A percentile compares a stretch with the other conserved stretches of the same genome.
phyloP scores from a whole-genome alignment of 1,140 invertebrate genomes.

The Physella acuta region DNA sequence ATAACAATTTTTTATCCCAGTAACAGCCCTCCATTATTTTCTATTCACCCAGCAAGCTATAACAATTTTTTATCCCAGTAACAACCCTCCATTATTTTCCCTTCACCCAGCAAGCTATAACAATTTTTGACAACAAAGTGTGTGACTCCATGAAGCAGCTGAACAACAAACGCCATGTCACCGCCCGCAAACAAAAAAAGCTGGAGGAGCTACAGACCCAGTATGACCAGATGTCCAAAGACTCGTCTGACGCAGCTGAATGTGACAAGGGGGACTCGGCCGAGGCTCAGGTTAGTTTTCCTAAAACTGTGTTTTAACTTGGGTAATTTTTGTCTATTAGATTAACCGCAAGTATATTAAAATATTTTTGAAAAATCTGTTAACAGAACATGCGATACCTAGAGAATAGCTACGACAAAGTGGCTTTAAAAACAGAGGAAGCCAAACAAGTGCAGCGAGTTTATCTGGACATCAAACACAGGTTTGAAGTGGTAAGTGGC shows the following conservation, averaged over 20 bases:
- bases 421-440: conserved; percentile 59
- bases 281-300: conserved; percentile 53
- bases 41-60: conserved; percentile 53
- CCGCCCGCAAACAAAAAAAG: conserved; percentile 54
- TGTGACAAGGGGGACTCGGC: conserved; percentile 58
- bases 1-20: no score
- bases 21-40: not conserved
- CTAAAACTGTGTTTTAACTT: no score
- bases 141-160: conserved; percentile 57
- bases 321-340: no score
- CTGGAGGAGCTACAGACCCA: conserved; percentile 54
- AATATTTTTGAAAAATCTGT: not conserved
- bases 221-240: conserved; percentile 58
- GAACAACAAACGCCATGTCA: conserved; percentile 53
- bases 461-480: conserved; percentile 58
- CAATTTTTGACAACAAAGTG: conserved; percentile 59
- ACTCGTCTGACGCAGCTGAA: conserved; percentile 51
- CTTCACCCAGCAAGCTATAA: conserved; percentile 53
- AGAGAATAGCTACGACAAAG: conserved; percentile 61
- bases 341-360: not conserved
- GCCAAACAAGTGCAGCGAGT: conserved; percentile 59
- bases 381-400: conserved; percentile 53
- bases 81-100: not conserved
- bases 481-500: conserved; percentile 51
- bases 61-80: conserved; percentile 29